Base-by-base conservation (phyloP, 1,140 invertebrate species). In the Aphidius ervi region DNA sequence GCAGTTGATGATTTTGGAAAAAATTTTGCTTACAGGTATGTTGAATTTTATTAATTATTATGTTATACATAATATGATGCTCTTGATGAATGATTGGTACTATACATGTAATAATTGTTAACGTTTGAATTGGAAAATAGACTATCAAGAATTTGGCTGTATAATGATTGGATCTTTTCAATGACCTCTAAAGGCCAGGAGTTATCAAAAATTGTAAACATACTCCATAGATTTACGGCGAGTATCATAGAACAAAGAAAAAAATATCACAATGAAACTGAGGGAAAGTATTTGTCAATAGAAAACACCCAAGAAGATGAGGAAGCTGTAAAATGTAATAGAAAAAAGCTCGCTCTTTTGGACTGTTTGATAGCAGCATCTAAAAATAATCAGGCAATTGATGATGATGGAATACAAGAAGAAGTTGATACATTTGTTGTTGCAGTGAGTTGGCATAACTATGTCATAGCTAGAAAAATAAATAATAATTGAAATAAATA, bases 351-450 rank as follows among this genome's bases (percentile, higher is more conserved):
- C 41, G 90, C 91, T 6, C 91, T 94, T 78, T 73, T 95, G 23
- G 92, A 95, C 80, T 79, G 93, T 66, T 70, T 93, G 8, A 74
- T 93, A 4, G 78, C 83, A 63, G 82, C 82, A 37, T 81, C 84
- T 65, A 76, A 80, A 49, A 69, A 82, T 54, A 79, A 80, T 39
- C 76, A 73, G 37, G 61, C 62, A n/a, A 83, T 83, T 52, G 82
- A 80, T 63, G 75, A 84, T 55, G 63, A 77, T 37, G 89, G 90
- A 53, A 90, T 93, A 55, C 79, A 84, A 64, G 90, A 92, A 74
- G 90, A 92, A 81, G 88, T 90, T 16, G 88, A 91, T 68, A 91
- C 89, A 0, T 92, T 92, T 68, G 58, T 60, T 40, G 55, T 60
- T 40, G 58, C 54, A 31, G 58, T 60, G 1, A 6, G 42, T 46